Evolutionary conservation across 1,140 invertebrate genomes (phyloP).

Genomic region (Drosophila sp.): DNA sequence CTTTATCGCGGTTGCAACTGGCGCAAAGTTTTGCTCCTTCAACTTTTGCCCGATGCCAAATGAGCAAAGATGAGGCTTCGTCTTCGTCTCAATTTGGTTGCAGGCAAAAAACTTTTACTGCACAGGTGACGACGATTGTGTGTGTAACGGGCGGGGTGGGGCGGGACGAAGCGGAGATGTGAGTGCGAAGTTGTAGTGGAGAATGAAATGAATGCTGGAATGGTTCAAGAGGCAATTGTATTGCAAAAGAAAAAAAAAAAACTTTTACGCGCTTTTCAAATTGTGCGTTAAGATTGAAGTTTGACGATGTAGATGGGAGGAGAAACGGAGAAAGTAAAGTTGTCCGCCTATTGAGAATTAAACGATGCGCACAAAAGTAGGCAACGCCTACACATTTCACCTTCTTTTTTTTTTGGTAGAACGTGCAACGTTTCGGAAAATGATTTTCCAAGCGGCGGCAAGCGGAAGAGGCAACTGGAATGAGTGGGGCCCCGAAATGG

Average conservation of each 20-base stretch:
- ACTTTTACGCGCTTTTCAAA: constrained; percentile 66
- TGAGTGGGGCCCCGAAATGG: constrained; percentile 39
- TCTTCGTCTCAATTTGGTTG: constrained; percentile 63
- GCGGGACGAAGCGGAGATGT: background rate
- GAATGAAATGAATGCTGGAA: constrained; percentile 2
- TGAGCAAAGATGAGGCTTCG: constrained; percentile 50
- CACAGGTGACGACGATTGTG: constrained; percentile 19
- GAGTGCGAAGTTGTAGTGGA: background rate
- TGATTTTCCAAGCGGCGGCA: constrained; percentile 35
- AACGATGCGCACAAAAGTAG: constrained; percentile 72
- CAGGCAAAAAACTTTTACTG: constrained; percentile 49
- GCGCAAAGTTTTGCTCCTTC: constrained; percentile 56
- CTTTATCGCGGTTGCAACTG: constrained; percentile 70
- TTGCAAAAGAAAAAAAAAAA: constrained; percentile 31
- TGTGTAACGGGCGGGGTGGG: background rate
- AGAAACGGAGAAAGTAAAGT: background rate
- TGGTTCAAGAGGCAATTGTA: constrained; percentile 39
- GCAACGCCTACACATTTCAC: constrained; percentile 45
- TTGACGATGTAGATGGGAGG: constrained; percentile 1
- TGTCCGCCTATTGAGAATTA: constrained; percentile 69
- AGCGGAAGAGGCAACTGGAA: background rate
- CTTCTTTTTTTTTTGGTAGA: constrained; percentile 12
- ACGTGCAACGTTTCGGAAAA: constrained; percentile 60
- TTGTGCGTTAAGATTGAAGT: constrained; percentile 75
- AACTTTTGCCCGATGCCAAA: constrained; percentile 64